phyloP scores from a whole-genome alignment of 2,797 vertebrate genomes.

The Mormyrus hasselquistii region DNA sequence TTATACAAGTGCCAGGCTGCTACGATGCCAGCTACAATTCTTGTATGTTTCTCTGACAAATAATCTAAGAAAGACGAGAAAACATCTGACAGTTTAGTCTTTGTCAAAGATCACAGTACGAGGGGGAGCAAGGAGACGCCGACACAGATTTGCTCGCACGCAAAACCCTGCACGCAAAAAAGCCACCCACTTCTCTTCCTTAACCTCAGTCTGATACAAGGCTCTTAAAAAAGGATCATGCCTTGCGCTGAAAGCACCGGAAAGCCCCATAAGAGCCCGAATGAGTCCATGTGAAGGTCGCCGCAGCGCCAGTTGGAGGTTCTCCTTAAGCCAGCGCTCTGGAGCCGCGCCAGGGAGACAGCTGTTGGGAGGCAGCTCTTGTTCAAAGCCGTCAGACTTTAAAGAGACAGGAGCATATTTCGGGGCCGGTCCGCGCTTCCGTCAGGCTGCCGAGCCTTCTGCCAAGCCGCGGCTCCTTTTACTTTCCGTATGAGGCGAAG shows the following conservation, averaged over 20 bases:
- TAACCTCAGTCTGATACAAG: constrained; percentile 18
- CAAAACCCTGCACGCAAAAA: constrained; percentile 20
- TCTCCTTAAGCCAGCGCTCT: constrained; percentile 82
- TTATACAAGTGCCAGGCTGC: not conserved
- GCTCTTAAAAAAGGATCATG: constrained; percentile 25
- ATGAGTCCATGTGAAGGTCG: constrained; percentile 63
- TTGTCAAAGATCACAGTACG: constrained; percentile 36
- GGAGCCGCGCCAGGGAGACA: constrained; percentile 92
- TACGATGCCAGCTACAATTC: not conserved
- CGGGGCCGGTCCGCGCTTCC: constrained; percentile 43
- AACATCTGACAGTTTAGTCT: not conserved
- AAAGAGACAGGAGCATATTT: constrained; percentile 66
- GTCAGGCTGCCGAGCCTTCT: constrained; percentile 52
- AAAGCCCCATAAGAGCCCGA: constrained; percentile 64
- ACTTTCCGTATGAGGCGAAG: constrained; percentile 36
- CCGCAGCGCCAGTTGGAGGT: constrained; percentile 68
- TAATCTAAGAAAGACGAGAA: not conserved
- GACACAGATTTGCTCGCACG: constrained; percentile 5
- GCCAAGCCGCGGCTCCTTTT: constrained; percentile 56
- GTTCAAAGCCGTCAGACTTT: constrained; percentile 85
- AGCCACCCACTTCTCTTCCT: constrained; percentile 18
- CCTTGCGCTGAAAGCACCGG: constrained; percentile 53
- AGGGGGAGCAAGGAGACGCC: constrained; percentile 37
- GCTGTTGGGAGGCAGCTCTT: constrained; percentile 90
- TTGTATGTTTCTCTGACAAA: not conserved